These are phyloP conservation scores for Apodemus agrarius DNA, from an alignment of 2,797 vertebrate genomes.

Conservation along the genomic window DNA sequence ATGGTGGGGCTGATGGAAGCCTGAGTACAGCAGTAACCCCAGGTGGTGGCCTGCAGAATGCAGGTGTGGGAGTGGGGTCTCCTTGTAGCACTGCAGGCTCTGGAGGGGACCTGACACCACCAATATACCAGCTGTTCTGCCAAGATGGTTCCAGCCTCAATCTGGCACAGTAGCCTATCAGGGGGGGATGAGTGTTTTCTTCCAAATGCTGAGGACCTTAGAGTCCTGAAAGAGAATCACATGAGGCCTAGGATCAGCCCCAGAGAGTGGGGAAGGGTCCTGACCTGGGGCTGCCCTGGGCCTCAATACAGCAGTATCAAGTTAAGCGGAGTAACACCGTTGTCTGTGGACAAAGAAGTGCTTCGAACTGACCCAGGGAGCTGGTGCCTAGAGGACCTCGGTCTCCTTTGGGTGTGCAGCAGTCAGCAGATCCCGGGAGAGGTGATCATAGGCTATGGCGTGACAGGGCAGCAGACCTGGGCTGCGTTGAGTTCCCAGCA, in stretches of 20 bases:
- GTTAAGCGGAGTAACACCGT: no score
- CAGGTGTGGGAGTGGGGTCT: fast-evolving
- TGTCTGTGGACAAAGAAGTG: fast-evolving
- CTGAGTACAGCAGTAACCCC: not conserved
- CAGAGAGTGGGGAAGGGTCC: not conserved
- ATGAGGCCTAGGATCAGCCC: not conserved
- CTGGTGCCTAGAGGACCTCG: not conserved
- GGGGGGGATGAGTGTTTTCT: not conserved
- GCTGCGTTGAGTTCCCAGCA: fast-evolving
- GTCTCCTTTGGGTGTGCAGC: not conserved
- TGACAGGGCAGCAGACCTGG: fast-evolving
- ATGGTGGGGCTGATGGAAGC: not conserved
- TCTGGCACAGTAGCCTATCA: not conserved
- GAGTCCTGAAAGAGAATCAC: not conserved
- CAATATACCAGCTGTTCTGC: no score
- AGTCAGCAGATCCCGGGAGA: not conserved
- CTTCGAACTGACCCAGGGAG: not conserved
- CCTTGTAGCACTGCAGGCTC: not conserved
- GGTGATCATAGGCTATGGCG: not conserved
- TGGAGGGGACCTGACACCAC: no score
- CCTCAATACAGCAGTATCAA: not conserved
- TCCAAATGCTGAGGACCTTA: not conserved
- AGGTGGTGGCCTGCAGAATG: fast-evolving
- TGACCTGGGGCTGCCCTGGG: not conserved
- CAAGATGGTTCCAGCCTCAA: no score